phyloP scores from a whole-genome alignment of 2,888 invertebrate species.

The Masnerella sp. region DNA sequence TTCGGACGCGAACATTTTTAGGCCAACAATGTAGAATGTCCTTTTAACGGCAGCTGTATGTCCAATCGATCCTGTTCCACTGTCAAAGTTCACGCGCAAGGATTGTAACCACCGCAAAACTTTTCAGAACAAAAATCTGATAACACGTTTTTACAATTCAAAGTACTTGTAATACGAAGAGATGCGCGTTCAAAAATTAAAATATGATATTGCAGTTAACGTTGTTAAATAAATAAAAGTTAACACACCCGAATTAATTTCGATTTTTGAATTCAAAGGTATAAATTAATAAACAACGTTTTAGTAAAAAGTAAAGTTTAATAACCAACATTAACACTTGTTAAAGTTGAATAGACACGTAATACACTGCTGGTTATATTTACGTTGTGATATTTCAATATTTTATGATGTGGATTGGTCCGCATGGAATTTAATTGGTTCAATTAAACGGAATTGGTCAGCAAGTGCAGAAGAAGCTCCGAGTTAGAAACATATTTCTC shows the following conservation, averaged over 20 bases:
- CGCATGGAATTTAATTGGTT: slow-evolving; percentile 45
- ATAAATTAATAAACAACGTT: no score
- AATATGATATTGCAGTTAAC: no score
- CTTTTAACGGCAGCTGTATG: slow-evolving; percentile 36
- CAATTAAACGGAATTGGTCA: slow-evolving; percentile 54
- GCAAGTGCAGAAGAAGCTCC: slow-evolving; percentile 47
- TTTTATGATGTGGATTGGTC: slow-evolving; percentile 31
- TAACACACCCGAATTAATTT: no score
- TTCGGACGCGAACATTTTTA: slow-evolving; percentile 16
- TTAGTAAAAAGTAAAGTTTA: no score
- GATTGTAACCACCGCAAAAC: slow-evolving; percentile 40
- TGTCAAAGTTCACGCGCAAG: slow-evolving; percentile 48
- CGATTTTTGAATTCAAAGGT: no score
- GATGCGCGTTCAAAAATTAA: no score
- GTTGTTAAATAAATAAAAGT: no score
- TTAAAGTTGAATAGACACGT: no score
- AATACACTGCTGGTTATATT: slow-evolving; percentile 5
- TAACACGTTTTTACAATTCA: slow-evolving; percentile 47
- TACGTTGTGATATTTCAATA: slow-evolving; percentile 40
- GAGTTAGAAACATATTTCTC: slow-evolving; percentile 48
- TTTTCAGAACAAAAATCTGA: slow-evolving; percentile 32
- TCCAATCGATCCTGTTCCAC: slow-evolving; percentile 39
- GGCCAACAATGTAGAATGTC: slow-evolving; percentile 39
- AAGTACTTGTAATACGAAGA: neutral
- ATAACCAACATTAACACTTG: no score